Percentiles rank a stretch among this genome's conserved stretches.
phyloP scores from a whole-genome alignment of 2,113 vertebrate genomes.

The Monopterus albus region DNA sequence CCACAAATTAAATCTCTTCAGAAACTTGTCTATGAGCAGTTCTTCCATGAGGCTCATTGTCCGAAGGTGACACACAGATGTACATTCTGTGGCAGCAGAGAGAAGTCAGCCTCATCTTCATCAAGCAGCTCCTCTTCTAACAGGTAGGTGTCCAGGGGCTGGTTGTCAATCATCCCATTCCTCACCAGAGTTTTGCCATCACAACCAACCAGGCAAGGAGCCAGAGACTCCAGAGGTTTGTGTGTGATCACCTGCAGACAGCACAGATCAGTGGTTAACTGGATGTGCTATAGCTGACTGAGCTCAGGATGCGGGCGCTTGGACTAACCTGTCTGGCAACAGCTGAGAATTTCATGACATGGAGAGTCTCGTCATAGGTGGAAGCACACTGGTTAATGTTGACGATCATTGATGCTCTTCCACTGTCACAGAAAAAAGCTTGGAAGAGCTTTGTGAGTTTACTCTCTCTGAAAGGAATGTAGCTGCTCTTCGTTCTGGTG shows the following conservation, averaged over 20 bases:
- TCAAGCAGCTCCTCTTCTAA: slow-evolving; percentile 80
- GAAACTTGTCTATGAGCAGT: too few relatives aligned
- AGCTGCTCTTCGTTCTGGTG: slow-evolving; percentile 68
- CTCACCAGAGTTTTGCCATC: slow-evolving; percentile 78
- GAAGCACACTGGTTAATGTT: slow-evolving; percentile 90
- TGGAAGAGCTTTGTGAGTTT: slow-evolving; percentile 93
- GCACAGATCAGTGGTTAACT: background rate
- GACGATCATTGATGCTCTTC: slow-evolving; percentile 89
- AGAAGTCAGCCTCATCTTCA: slow-evolving; percentile 86
- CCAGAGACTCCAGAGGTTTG: slow-evolving; percentile 73
- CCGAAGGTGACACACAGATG: too few relatives aligned
- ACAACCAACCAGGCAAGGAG: slow-evolving; percentile 74
- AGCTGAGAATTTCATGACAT: slow-evolving; percentile 93
- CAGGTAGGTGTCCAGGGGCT: slow-evolving; percentile 71
- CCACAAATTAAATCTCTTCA: too few relatives aligned
- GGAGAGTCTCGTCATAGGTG: slow-evolving; percentile 89
- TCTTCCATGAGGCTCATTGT: too few relatives aligned
- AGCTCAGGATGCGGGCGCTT: too few relatives aligned
- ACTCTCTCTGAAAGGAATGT: slow-evolving; percentile 91
- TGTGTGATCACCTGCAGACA: slow-evolving; percentile 81
- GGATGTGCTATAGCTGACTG: background rate
- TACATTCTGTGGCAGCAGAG: slow-evolving; percentile 87
- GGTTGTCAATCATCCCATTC: slow-evolving; percentile 67
- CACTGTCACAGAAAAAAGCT: slow-evolving; percentile 88
- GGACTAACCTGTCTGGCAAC: slow-evolving; percentile 86